A percentile compares a stretch with the other conserved stretches of the same genome.
Conservation (phyloP, 2,888 invertebrate genomes). For the Pachycephus smyrnensis region DNA sequence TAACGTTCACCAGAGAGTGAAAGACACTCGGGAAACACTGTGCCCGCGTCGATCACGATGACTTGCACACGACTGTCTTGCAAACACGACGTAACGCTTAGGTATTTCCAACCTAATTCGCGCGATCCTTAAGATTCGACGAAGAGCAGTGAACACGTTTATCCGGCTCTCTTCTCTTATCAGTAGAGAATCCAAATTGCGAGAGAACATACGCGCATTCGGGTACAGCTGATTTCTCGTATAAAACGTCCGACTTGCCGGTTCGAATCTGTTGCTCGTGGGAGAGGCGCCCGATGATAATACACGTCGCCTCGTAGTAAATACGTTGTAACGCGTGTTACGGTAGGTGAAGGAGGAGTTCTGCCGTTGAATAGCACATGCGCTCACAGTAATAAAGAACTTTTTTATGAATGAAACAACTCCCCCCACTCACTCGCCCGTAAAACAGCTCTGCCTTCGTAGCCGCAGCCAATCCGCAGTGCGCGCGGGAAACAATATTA, state of each 20-base stretch:
- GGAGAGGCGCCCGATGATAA: background rate
- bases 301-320: background rate
- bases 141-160: background rate
- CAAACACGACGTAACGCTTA: background rate
- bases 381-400: conserved; percentile 63
- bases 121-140: background rate
- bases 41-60: background rate
- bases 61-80: background rate
- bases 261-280: background rate
- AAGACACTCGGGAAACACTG: background rate
- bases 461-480: conserved; percentile 52
- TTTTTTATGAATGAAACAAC: conserved; percentile 66
- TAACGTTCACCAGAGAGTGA: background rate
- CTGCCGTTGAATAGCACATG: conserved; percentile 61
- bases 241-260: background rate
- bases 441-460: conserved; percentile 26
- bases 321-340: conserved; percentile 2
- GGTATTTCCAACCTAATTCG: background rate
- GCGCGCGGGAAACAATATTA: conserved; percentile 63
- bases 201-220: background rate
- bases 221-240: background rate
- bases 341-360: conserved; percentile 8
- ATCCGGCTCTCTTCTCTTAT: background rate
- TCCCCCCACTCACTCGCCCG: conserved; percentile 35
- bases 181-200: background rate